Evolutionary conservation across 2,113 vertebrate genomes (phyloP), one percentile per base, ranked within the genome.

Genomic region (Meleagris gallopavo): DNA sequence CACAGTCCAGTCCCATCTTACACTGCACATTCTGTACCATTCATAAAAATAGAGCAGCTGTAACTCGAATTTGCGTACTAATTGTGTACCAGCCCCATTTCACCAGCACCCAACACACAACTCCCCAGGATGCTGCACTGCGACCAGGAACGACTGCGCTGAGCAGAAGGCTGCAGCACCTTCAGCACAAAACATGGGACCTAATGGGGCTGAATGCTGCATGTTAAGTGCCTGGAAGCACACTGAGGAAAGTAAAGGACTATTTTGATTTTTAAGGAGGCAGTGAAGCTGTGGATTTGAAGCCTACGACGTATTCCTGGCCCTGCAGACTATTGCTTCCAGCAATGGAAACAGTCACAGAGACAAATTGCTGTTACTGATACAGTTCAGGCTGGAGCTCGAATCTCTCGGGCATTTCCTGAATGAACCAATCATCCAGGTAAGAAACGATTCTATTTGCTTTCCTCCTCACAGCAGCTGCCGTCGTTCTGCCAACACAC

Each of bases 371-470:
- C 50, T 88, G 91, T 80, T 60, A 81, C 91, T 73, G 91, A 30
- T 38, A 32, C 43, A 76, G 30, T 73, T 75, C 85, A 75, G 86
- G 76, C 91, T 61, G 67, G 32, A 90, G 64, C 87, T 89, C 17
- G 74, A 83, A 45, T 65, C 72, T 94, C 92, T 54, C 78, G 38
- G 82, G 84, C 86, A 54, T 81, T 81, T 93, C 86, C 90, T 75
- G 36, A 96, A 94, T 29, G 90, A 96, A 55, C 41, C 57, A 38
- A 95, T 92, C 94, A 93, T 14, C 32, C 54, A 95, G 91, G 88
- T 40, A 82, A 90, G 93, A 91, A 71, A 93, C 76, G 27, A 55
- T 55, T 94, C 67, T 67, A 78, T 76, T 82, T 93, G 80, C 30
- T 84, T 57, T 83, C 52, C 66, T 83, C 75, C 64, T 87, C 71